phyloP scores from a whole-genome alignment of 2,888 invertebrate species.

The Acanthosepion pharaonis region DNA sequence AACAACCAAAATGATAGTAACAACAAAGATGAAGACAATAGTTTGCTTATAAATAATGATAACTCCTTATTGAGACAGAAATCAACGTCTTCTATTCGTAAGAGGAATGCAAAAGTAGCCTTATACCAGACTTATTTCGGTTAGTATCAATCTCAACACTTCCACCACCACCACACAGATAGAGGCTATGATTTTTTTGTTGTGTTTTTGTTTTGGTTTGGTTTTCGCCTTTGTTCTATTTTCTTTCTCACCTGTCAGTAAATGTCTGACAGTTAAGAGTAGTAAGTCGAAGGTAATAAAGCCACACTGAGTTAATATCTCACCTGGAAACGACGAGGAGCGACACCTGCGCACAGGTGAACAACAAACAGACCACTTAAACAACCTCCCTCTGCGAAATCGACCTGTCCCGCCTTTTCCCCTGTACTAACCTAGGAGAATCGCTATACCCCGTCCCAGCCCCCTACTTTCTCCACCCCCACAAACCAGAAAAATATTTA shows the following conservation, averaged over 20 bases:
- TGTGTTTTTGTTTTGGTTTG: not conserved
- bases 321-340: conserved; percentile 33
- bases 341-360: conserved; percentile 33
- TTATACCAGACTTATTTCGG: too few species aligned
- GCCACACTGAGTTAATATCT: not conserved
- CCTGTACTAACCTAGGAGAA: too few species aligned
- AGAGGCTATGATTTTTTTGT: not conserved
- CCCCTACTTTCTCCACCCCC: not conserved
- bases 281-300: not conserved
- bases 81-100: too few species aligned
- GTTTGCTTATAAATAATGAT: too few species aligned
- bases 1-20: too few species aligned
- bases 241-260: not conserved
- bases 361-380: conserved; percentile 10
- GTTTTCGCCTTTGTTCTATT: not conserved
- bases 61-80: too few species aligned
- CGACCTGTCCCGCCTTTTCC: not conserved
- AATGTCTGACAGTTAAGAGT: not conserved
- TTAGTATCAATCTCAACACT: too few species aligned
- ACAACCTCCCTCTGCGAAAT: not conserved
- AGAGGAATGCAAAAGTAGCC: too few species aligned
- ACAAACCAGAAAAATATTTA: not conserved
- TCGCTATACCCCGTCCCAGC: too few species aligned
- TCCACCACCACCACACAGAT: too few species aligned
- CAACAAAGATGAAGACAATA: too few species aligned